Percentiles rank a stretch among this genome's conserved stretches.
Conservation (phyloP, 2,113 vertebrate species). For the Benitochromis conjunctus region DNA sequence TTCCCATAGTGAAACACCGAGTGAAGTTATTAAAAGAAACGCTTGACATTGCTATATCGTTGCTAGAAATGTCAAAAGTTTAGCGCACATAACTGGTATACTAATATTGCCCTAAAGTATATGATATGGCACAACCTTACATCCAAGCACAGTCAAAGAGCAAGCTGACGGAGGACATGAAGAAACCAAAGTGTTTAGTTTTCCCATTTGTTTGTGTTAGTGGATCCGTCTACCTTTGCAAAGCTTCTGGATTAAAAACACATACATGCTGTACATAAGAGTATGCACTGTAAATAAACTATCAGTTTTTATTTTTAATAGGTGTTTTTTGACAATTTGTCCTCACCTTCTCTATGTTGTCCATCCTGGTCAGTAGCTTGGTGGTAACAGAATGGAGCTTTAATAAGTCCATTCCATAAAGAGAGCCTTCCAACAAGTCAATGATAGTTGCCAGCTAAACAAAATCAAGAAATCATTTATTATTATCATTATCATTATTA, state of each 20-base stretch:
- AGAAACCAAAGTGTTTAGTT: background rate
- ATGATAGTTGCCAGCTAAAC: conserved; percentile 84
- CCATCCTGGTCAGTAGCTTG: conserved; percentile 85
- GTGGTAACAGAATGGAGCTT: conserved; percentile 90
- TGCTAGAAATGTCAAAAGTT: background rate
- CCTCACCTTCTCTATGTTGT: conserved; percentile 86
- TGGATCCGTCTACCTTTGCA: background rate
- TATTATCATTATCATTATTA: background rate
- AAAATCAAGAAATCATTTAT: background rate
- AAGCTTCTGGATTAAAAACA: background rate
- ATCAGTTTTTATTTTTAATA: background rate
- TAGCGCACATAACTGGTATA: background rate
- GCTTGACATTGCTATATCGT: background rate
- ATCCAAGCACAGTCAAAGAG: background rate
- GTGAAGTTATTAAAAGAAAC: background rate
- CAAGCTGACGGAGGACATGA: background rate
- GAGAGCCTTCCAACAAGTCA: conserved; percentile 86
- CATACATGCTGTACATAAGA: background rate
- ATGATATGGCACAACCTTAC: background rate
- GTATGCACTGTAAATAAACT: background rate
- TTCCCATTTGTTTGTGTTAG: background rate
- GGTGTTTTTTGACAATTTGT: background rate
- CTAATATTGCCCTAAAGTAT: background rate
- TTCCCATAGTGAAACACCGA: no score
- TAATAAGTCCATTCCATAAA: conserved; percentile 89